Conservation (phyloP, 2,888 invertebrate species). For the Drosophila monieri region DNA sequence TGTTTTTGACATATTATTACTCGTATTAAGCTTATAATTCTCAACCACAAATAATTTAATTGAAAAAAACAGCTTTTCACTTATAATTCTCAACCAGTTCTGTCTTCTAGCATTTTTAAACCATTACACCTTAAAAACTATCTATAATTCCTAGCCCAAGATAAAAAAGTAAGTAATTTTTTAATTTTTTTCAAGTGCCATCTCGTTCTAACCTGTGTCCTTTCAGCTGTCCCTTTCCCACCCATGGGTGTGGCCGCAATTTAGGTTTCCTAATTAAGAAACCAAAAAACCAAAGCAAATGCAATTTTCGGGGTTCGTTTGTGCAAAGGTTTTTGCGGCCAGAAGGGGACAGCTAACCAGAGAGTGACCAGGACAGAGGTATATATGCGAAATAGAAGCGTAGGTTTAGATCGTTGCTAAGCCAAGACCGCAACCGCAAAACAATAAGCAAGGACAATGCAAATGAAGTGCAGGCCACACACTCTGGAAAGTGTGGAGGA, state of each 20-base stretch:
- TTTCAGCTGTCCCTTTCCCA: background rate
- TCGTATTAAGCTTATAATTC: too few species aligned
- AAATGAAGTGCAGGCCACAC: slow-evolving; percentile 58
- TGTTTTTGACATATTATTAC: too few species aligned
- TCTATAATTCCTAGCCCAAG: background rate
- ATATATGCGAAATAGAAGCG: background rate
- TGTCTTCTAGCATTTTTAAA: background rate
- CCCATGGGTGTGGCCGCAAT: slow-evolving; percentile 7
- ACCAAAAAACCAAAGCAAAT: slow-evolving; percentile 73
- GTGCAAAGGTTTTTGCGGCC: slow-evolving; percentile 29
- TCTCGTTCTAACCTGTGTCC: background rate
- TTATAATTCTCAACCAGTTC: too few species aligned
- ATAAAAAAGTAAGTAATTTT: too few species aligned
- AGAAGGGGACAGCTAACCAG: slow-evolving; percentile 23
- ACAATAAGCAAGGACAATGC: slow-evolving; percentile 74
- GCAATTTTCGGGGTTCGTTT: slow-evolving; percentile 64
- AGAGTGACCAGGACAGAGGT: slow-evolving; percentile 4
- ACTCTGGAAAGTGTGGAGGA: background rate
- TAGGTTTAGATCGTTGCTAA: slow-evolving; percentile 50
- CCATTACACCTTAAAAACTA: too few species aligned
- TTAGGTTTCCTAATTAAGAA: slow-evolving; percentile 63
- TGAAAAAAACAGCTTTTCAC: too few species aligned
- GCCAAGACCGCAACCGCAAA: slow-evolving; percentile 66
- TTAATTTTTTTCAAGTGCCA: background rate
- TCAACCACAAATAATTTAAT: too few species aligned